These are phyloP conservation scores for Lepidocolaptes lacrymiger DNA, from an alignment of 2,797 vertebrate genomes.

Conservation along the genomic window DNA sequence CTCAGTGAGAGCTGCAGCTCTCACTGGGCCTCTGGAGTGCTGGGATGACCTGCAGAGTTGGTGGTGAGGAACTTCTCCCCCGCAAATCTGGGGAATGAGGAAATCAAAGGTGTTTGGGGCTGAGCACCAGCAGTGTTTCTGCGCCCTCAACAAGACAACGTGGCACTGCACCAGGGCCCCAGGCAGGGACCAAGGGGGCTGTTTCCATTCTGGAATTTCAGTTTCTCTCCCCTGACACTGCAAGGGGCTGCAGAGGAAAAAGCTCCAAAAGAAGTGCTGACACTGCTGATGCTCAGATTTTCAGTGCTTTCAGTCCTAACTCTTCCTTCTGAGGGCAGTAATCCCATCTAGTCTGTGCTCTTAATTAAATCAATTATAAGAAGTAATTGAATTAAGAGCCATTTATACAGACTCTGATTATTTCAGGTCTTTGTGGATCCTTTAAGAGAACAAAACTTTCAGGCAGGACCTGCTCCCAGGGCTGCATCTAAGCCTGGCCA, in stretches of 20 bases:
- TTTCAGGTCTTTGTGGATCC: not conserved
- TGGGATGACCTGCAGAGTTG: too few species aligned
- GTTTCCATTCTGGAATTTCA: not conserved
- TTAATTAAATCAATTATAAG: constrained; percentile 30
- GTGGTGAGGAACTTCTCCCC: not conserved
- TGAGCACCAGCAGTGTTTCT: not conserved
- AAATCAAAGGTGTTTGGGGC: not conserved
- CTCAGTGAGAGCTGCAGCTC: not conserved
- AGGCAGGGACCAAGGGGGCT: not conserved
- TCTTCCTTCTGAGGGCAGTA: not conserved
- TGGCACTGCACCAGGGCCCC: not conserved
- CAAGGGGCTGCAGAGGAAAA: not conserved
- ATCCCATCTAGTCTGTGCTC: not conserved
- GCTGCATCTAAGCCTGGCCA: not conserved
- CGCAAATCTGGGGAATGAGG: not conserved
- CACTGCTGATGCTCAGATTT: not conserved
- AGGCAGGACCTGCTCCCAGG: not conserved
- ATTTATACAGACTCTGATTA: not conserved
- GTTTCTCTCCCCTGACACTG: not conserved
- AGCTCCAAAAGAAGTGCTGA: not conserved
- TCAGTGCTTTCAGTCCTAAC: not conserved
- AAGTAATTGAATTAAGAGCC: constrained; percentile 20
- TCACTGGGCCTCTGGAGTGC: too few species aligned
- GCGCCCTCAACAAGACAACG: not conserved
- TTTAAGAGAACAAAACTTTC: not conserved